Evolutionary conservation across 2,888 invertebrate genomes (phyloP).

Genomic region (Pasiphila rectangulata): DNA sequence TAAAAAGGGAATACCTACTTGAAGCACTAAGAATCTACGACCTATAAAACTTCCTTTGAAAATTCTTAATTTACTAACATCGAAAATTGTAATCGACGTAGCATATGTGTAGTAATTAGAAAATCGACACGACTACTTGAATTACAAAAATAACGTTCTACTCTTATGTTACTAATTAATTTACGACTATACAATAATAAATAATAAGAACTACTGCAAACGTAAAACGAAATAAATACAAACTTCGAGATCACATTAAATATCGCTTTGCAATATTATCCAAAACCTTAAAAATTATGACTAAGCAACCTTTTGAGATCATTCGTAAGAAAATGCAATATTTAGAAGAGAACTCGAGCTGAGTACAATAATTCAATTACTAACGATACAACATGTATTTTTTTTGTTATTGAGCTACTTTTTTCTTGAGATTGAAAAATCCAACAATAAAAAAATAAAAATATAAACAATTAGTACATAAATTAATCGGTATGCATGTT

Average conservation of each 20-base stretch:
- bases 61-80: slow-evolving; percentile 12
- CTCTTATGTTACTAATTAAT: slow-evolving; percentile 10
- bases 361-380: neutral
- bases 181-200: slow-evolving; percentile 29
- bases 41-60: slow-evolving; percentile 16
- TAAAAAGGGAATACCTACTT: slow-evolving; percentile 14
- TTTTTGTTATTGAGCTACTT: too few species aligned
- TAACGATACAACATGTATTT: too few species aligned
- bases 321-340: slow-evolving; percentile 6
- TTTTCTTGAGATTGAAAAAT: too few species aligned
- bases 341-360: neutral
- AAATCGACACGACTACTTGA: slow-evolving; percentile 14
- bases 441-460: neutral
- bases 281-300: slow-evolving; percentile 44
- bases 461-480: neutral
- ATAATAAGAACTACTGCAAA: slow-evolving; percentile 8
- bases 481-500: too few species aligned
- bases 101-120: slow-evolving; percentile 9
- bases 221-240: slow-evolving; percentile 3
- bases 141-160: slow-evolving; percentile 26
- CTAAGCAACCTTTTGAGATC: slow-evolving; percentile 52
- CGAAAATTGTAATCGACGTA: slow-evolving; percentile 6
- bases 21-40: slow-evolving; percentile 13
- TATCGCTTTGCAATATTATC: slow-evolving; percentile 75
- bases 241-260: slow-evolving; percentile 56